Evolutionary conservation across 2,113 vertebrate species (phyloP).

Genomic region (Pomatostomus ruficeps): DNA sequence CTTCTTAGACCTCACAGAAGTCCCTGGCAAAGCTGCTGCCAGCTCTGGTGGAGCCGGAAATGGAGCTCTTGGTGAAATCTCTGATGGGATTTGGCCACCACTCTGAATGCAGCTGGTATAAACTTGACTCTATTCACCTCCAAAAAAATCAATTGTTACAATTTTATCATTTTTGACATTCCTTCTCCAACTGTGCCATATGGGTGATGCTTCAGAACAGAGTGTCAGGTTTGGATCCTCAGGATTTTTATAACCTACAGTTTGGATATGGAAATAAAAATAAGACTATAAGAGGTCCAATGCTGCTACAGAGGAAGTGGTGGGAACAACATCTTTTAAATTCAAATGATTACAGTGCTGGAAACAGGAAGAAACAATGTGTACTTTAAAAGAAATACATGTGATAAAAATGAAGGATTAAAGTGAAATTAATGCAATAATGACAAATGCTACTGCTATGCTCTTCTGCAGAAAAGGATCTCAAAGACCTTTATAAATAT

Average conservation of each 20-base stretch:
- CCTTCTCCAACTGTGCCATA: neutral
- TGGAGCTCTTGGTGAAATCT: neutral
- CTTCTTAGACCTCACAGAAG: neutral
- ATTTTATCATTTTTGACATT: neutral
- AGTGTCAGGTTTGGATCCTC: neutral
- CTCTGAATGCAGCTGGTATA: neutral
- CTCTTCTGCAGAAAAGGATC: conserved; percentile 5
- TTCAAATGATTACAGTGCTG: neutral
- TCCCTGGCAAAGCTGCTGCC: neutral
- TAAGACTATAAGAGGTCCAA: neutral
- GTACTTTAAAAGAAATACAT: conserved; percentile 13
- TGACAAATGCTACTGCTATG: conserved; percentile 16
- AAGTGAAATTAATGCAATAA: conserved; percentile 20
- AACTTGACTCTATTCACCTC: neutral
- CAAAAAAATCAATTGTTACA: neutral
- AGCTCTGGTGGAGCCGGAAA: neutral
- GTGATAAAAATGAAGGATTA: conserved; percentile 40
- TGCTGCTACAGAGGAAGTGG: neutral
- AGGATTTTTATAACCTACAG: neutral
- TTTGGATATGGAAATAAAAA: neutral
- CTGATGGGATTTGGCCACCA: neutral
- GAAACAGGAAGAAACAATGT: conserved; percentile 29
- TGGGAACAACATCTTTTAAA: neutral
- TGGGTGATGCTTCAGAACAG: neutral
- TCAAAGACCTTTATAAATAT: conserved; percentile 27